Conservation (phyloP, 2,797 vertebrate genomes). For the Cryptoprocta ferox region DNA sequence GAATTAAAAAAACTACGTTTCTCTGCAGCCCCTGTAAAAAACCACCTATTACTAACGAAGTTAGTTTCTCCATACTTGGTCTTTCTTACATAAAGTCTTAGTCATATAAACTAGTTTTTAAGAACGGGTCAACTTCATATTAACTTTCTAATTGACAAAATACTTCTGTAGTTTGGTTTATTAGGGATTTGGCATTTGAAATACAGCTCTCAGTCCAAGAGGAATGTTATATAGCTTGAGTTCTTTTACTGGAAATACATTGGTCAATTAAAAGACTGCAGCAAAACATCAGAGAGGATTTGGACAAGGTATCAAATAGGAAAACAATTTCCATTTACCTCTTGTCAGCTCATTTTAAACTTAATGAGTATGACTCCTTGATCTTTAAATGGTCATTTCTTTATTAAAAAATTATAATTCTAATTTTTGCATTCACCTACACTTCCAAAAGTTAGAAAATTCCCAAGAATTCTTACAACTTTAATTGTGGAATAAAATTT, state of each 20-base stretch:
- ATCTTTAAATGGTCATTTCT: not conserved
- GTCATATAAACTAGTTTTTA: not conserved
- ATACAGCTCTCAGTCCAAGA: not conserved
- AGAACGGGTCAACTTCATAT: not conserved
- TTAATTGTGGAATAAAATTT: constrained; percentile 33
- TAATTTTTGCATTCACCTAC: not conserved
- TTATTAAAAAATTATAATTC: not conserved
- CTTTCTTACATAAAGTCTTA: not conserved
- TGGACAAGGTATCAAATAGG: constrained; percentile 2
- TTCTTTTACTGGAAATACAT: not conserved
- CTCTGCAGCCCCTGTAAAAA: not conserved
- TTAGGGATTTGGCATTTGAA: not conserved
- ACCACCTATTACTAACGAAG: not conserved
- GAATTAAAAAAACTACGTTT: not conserved
- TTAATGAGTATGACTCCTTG: not conserved
- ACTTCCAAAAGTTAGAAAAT: constrained; percentile 43
- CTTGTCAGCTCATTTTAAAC: not conserved
- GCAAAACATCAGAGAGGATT: not conserved
- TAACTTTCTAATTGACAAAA: not conserved
- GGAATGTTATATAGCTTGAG: not conserved
- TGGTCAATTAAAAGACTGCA: not conserved
- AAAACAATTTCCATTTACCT: not conserved
- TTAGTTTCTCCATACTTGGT: not conserved
- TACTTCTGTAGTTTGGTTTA: not conserved
- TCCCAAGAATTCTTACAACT: not conserved